These are phyloP conservation scores for Pogonognathellus flavescens DNA, from an alignment of 1,140 invertebrate genomes.

Conservation along the genomic window DNA sequence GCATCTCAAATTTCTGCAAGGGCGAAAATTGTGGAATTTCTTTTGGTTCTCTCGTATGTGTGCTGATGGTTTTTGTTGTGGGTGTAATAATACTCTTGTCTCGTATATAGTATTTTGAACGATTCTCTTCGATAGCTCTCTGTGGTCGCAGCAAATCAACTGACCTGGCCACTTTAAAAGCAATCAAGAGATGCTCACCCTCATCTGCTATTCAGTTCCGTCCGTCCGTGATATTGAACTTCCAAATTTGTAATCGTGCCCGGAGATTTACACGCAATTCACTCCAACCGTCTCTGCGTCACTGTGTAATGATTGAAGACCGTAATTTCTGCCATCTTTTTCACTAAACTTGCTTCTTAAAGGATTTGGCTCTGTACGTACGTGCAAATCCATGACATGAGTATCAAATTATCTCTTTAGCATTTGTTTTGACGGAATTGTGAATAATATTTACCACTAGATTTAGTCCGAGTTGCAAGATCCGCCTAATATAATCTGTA, in stretches of 20 bases:
- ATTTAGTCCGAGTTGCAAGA: background rate
- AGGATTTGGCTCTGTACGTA: background rate
- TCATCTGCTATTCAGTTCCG: background rate
- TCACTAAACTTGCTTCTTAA: background rate
- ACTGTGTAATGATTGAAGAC: conserved; percentile 40
- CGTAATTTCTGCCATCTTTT: background rate
- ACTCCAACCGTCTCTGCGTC: conserved; percentile 36
- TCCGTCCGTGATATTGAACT: conserved; percentile 48
- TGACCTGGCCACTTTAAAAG: background rate
- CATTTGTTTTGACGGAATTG: background rate
- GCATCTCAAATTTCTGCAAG: conserved; percentile 41
- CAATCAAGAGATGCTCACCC: background rate
- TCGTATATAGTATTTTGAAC: background rate
- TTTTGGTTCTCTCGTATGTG: background rate
- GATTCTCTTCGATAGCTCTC: background rate
- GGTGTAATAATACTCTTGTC: background rate
- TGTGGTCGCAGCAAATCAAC: background rate
- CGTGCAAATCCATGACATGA: background rate
- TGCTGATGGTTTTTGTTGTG: background rate
- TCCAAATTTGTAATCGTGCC: conserved; percentile 51
- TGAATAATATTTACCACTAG: background rate
- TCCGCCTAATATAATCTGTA: background rate
- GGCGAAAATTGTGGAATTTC: conserved; percentile 23
- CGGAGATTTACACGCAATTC: conserved; percentile 48
- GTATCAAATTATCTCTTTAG: conserved; percentile 2